Conservation (phyloP, 30 jellyfish, hydroid and myxozoan genomes). For the Aurelia sp. region DNA sequence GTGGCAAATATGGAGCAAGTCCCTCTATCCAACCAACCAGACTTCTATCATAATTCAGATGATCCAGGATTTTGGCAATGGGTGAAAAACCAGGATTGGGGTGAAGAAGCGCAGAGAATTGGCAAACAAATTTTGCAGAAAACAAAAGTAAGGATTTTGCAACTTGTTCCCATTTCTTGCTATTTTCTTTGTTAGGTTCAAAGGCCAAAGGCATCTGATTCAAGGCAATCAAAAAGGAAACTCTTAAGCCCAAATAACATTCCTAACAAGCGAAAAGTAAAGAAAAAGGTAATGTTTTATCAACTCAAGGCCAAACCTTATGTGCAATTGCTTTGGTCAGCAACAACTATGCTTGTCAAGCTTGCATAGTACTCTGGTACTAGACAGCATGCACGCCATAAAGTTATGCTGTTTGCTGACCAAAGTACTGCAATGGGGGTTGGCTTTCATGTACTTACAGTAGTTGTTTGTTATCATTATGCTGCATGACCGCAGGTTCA, state of each 20-base stretch:
- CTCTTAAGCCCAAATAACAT: neutral
- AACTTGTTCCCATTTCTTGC: neutral
- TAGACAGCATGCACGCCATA: too few relatives aligned
- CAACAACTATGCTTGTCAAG: too few relatives aligned
- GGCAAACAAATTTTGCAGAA: conserved; percentile 73
- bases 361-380: too few relatives aligned
- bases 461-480: too few relatives aligned
- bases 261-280: neutral
- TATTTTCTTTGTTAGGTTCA: neutral
- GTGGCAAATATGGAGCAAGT: conserved; percentile 12
- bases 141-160: conserved; percentile 56
- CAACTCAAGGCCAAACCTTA: too few relatives aligned
- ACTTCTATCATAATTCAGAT: conserved; percentile 15
- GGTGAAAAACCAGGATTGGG: conserved; percentile 75
- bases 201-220: neutral
- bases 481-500: too few relatives aligned
- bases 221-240: neutral
- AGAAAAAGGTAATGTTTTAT: neutral
- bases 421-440: too few relatives aligned
- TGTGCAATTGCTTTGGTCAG: too few relatives aligned
- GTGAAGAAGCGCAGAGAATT: conserved; percentile 73
- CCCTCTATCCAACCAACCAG: conserved; percentile 17
- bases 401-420: too few relatives aligned
- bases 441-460: too few relatives aligned
- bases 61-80: conserved; percentile 79